phyloP scores from a whole-genome alignment of 1,140 invertebrate species.

The Ganaspis sp. region DNA sequence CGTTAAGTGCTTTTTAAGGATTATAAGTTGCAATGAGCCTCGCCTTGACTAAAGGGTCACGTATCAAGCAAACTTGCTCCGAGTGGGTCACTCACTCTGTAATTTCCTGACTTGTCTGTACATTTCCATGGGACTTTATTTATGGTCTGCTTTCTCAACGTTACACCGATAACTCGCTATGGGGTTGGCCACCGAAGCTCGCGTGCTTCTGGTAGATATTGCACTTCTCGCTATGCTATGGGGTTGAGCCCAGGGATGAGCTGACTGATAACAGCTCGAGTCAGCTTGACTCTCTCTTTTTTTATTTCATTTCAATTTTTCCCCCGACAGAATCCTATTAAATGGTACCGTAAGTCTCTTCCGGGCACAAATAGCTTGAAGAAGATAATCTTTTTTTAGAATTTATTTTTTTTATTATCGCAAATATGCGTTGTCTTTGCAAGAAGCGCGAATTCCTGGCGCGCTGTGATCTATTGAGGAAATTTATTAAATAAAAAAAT shows the following conservation, averaged over 20 bases:
- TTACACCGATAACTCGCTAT: neutral
- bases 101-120: neutral
- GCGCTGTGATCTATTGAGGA: neutral
- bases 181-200: neutral
- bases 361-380: neutral
- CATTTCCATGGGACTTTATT: neutral
- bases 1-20: constrained; percentile 26
- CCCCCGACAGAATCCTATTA: neutral
- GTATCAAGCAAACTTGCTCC: neutral
- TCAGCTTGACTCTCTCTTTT: neutral
- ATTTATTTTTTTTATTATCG: neutral
- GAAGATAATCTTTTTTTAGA: neutral
- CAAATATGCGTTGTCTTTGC: neutral
- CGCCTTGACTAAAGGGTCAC: neutral
- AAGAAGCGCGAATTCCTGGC: neutral
- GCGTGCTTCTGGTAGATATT: constrained; percentile 29
- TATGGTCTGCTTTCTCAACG: neutral
- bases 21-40: constrained; percentile 10
- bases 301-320: constrained; percentile 20
- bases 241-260: neutral
- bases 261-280: neutral
- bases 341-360: neutral
- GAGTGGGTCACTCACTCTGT: neutral
- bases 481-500: constrained; percentile 23
- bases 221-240: constrained; percentile 10